phyloP scores from a whole-genome alignment of 92 coral and sea anemone species.

The Phymanthus crucifer region DNA sequence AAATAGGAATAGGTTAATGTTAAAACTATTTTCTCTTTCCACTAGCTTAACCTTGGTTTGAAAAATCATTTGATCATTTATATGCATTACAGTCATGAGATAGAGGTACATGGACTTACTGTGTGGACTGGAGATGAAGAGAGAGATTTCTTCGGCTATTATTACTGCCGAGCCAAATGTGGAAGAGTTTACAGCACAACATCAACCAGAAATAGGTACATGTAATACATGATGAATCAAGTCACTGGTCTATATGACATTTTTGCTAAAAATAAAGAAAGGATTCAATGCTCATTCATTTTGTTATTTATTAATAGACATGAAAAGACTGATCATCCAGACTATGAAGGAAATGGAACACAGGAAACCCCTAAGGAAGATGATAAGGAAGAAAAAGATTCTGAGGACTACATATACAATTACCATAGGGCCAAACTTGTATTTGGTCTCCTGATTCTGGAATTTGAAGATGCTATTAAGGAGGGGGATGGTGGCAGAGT shows the following conservation, averaged over 20 bases:
- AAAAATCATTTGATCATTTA: too few relatives aligned
- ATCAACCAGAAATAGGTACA: constrained; percentile 55
- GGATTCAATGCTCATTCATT: too few relatives aligned
- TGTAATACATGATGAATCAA: constrained; percentile 9
- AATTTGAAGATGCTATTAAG: constrained; percentile 60
- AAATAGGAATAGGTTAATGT: too few relatives aligned
- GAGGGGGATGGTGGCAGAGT: constrained; percentile 51
- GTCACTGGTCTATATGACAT: too few relatives aligned
- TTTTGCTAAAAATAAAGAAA: too few relatives aligned
- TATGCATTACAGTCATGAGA: constrained; percentile 38
- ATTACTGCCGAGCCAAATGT: constrained; percentile 40
- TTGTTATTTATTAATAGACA: too few relatives aligned
- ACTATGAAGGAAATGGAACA: too few relatives aligned
- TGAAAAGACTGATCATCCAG: too few relatives aligned
- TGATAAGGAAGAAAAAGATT: background rate
- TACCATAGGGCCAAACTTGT: constrained; percentile 46
- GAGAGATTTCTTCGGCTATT: constrained; percentile 49
- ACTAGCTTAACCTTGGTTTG: too few relatives aligned
- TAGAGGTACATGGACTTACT: constrained; percentile 29
- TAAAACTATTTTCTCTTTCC: too few relatives aligned
- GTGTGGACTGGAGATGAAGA: constrained; percentile 27
- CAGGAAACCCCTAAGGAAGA: too few relatives aligned
- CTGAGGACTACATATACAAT: constrained; percentile 41
- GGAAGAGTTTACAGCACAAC: constrained; percentile 47
- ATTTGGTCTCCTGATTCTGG: constrained; percentile 34